These are phyloP conservation scores for Epiperipatus broadwayi DNA, from an alignment of 2,888 invertebrate species.

Conservation along the genomic window DNA sequence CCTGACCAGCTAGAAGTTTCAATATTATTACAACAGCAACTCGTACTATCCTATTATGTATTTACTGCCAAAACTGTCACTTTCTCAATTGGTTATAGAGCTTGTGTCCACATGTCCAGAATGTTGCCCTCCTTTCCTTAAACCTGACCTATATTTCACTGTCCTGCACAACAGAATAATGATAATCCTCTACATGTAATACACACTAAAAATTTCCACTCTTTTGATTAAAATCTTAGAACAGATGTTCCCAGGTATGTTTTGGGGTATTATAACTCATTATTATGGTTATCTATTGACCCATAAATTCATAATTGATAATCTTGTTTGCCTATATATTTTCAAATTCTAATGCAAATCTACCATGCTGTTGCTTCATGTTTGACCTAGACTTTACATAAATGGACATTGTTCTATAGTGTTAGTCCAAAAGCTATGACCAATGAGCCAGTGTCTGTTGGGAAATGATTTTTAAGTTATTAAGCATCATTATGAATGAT, in stretches of 20 bases:
- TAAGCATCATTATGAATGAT: too few species aligned
- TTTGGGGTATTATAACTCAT: too few species aligned
- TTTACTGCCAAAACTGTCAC: constrained; percentile 83
- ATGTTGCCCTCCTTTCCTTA: constrained; percentile 74
- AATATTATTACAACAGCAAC: constrained; percentile 81
- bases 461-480: too few species aligned
- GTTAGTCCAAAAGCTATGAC: too few species aligned
- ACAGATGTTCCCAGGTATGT: constrained; percentile 82
- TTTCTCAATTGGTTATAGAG: constrained; percentile 69
- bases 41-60: constrained; percentile 90
- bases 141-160: constrained; percentile 80
- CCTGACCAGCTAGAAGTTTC: constrained; percentile 42
- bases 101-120: constrained; percentile 75
- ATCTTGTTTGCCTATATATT: too few species aligned
- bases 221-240: constrained; percentile 83
- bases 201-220: constrained; percentile 40
- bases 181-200: constrained; percentile 65
- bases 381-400: too few species aligned
- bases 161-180: constrained; percentile 63
- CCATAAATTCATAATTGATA: too few species aligned
- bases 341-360: too few species aligned
- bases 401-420: too few species aligned
- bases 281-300: too few species aligned
- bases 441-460: too few species aligned
- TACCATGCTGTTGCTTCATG: too few species aligned